These are phyloP conservation scores for Oncopodura yosiiana DNA, from an alignment of 1,140 invertebrate species.

Conservation along the genomic window DNA sequence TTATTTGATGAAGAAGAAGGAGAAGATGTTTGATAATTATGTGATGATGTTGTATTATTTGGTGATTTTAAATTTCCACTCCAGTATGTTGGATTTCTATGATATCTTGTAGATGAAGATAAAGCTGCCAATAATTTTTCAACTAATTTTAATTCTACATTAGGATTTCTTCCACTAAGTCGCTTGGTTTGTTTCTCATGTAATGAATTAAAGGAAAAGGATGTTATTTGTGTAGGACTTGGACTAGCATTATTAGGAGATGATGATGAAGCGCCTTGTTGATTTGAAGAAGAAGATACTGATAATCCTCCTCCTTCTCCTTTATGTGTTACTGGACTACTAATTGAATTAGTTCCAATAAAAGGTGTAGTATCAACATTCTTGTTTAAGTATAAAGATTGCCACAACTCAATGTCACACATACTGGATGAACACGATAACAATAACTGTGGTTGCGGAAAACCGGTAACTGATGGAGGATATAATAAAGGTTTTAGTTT, in stretches of 20 bases:
- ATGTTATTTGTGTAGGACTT: background rate
- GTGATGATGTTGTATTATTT: too few relatives aligned
- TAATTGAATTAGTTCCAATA: background rate
- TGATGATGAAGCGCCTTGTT: background rate
- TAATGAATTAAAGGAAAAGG: background rate
- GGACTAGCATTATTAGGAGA: background rate
- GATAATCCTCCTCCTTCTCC: background rate
- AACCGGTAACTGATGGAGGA: constrained; percentile 8
- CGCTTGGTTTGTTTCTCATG: background rate
- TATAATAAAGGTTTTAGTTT: constrained; percentile 22
- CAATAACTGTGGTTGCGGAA: background rate
- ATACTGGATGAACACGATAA: constrained; percentile 19
- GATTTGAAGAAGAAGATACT: background rate
- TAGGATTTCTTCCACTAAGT: constrained; percentile 11
- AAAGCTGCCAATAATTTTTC: constrained; percentile 19
- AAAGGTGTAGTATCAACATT: constrained; percentile 5
- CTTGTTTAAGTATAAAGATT: constrained; percentile 20
- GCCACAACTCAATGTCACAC: constrained; percentile 27
- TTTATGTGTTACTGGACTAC: constrained; percentile 6
- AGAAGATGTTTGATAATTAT: too few relatives aligned
- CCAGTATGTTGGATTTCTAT: constrained; percentile 10
- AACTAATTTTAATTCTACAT: constrained; percentile 24
- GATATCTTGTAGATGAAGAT: constrained; percentile 21
- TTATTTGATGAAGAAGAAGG: too few relatives aligned
- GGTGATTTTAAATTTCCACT: too few relatives aligned